These are phyloP conservation scores for Holothuria leucospilota DNA, from an alignment of 53 echinoderm and acorn worm species.

Conservation along the genomic window DNA sequence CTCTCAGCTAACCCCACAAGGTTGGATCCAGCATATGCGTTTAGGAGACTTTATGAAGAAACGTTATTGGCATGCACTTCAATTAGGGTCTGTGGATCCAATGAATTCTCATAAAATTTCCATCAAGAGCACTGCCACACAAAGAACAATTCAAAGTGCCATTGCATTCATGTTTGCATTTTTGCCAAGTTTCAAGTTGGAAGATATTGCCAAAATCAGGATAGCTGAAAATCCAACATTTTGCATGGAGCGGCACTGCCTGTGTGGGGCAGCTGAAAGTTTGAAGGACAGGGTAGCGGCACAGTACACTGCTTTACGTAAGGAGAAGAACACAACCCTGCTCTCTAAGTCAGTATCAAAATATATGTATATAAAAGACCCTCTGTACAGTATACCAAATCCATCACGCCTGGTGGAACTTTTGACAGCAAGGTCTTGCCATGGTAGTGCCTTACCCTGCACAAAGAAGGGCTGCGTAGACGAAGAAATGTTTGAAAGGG, in stretches of 20 bases:
- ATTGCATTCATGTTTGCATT: slow-evolving; percentile 92
- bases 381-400: slow-evolving; percentile 6
- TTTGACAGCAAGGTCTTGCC: slow-evolving; percentile 75
- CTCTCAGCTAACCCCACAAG: slow-evolving; percentile 87
- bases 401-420: slow-evolving; percentile 68
- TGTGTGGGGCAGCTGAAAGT: slow-evolving; percentile 63
- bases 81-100: slow-evolving; percentile 47
- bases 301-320: slow-evolving; percentile 40
- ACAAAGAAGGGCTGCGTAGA: slow-evolving; percentile 66
- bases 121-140: slow-evolving; percentile 71
- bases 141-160: slow-evolving; percentile 88
- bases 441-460: slow-evolving; percentile 76
- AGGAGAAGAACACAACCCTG: slow-evolving; percentile 40
- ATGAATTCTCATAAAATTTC: slow-evolving; percentile 46
- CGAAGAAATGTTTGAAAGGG: slow-evolving; percentile 55
- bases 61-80: slow-evolving; percentile 57
- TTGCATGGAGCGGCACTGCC: slow-evolving; percentile 70
- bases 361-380: slow-evolving; percentile 43
- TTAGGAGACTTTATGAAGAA: slow-evolving; percentile 72
- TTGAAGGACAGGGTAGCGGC: slow-evolving; percentile 51
- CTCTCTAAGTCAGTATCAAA: slow-evolving; percentile 58
- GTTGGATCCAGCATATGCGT: slow-evolving; percentile 86
- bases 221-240: slow-evolving; percentile 53
- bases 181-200: slow-evolving; percentile 65
- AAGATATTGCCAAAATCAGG: slow-evolving; percentile 63